Evolutionary conservation across 2,113 vertebrate species (phyloP).

Genomic region (Megaleporinus macrocephalus): DNA sequence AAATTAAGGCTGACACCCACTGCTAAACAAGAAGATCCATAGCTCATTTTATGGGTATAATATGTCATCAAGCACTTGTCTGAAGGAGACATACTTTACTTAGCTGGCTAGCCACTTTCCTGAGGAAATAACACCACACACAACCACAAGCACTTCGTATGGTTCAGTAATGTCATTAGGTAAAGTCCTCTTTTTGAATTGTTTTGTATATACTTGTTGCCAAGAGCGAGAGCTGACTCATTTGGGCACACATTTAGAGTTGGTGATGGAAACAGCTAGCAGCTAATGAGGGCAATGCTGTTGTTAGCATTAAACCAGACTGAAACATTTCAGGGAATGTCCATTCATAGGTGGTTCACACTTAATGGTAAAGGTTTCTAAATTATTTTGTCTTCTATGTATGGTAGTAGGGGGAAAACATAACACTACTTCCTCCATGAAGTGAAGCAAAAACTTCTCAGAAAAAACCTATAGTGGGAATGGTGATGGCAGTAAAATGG

Average conservation of each 20-base stretch:
- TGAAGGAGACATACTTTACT: not conserved
- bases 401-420: no score
- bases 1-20: constrained; percentile 19
- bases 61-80: constrained; percentile 17
- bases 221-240: constrained; percentile 26
- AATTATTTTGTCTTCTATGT: no score
- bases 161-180: constrained; percentile 27
- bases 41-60: constrained; percentile 8
- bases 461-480: no score
- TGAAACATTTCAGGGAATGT: not conserved
- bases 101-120: not conserved
- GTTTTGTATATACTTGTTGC: constrained; percentile 45
- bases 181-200: constrained; percentile 2
- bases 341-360: not conserved
- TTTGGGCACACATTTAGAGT: constrained; percentile 14
- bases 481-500: no score
- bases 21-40: not conserved
- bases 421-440: no score
- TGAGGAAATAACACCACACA: not conserved
- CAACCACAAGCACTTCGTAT: not conserved
- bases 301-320: not conserved
- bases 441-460: no score
- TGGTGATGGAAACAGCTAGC: constrained; percentile 5
- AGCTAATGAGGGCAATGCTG: constrained; percentile 11
- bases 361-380: no score